Percentiles rank a stretch among this genome's conserved stretches.
These are phyloP conservation scores for Pemphigus obesinymphae DNA, from an alignment of 1,140 invertebrate species.

Conservation along the genomic window DNA sequence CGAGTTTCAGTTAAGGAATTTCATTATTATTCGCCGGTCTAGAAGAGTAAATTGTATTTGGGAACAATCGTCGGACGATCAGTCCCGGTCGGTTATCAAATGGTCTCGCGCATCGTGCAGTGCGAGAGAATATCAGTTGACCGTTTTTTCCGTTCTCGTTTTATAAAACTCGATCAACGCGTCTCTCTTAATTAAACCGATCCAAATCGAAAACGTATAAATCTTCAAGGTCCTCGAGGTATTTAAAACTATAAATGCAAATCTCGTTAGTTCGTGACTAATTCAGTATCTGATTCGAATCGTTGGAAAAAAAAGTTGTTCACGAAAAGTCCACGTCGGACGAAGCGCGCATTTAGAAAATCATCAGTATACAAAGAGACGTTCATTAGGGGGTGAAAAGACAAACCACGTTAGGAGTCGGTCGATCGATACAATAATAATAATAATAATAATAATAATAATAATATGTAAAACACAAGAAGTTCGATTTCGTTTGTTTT, in stretches of 20 bases:
- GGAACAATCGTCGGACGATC: conserved; percentile 13
- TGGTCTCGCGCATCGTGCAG: background rate
- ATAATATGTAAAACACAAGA: conserved; percentile 26
- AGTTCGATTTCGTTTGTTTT: conserved; percentile 30
- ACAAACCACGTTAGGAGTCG: conserved; percentile 9
- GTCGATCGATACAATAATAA: background rate
- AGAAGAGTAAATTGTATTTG: conserved; percentile 2
- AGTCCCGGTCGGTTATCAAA: background rate
- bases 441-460: background rate
- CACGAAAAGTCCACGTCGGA: conserved; percentile 20
- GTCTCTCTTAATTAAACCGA: conserved; percentile 32
- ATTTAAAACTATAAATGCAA: conserved; percentile 38
- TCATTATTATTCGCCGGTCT: background rate
- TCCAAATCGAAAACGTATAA: conserved; percentile 30
- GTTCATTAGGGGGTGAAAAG: conserved; percentile 28
- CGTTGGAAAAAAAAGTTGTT: conserved; percentile 15
- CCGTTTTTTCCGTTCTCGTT: conserved; percentile 11
- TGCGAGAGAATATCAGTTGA: background rate
- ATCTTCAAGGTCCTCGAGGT: conserved; percentile 19
- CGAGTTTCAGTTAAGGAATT: background rate
- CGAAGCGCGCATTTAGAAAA: background rate
- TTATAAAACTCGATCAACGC: conserved; percentile 23
- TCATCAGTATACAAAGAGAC: background rate
- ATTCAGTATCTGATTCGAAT: conserved; percentile 30
- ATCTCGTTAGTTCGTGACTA: conserved; percentile 34